phyloP scores from a whole-genome alignment of 2,113 vertebrate species.

The Dinomys branickii region DNA sequence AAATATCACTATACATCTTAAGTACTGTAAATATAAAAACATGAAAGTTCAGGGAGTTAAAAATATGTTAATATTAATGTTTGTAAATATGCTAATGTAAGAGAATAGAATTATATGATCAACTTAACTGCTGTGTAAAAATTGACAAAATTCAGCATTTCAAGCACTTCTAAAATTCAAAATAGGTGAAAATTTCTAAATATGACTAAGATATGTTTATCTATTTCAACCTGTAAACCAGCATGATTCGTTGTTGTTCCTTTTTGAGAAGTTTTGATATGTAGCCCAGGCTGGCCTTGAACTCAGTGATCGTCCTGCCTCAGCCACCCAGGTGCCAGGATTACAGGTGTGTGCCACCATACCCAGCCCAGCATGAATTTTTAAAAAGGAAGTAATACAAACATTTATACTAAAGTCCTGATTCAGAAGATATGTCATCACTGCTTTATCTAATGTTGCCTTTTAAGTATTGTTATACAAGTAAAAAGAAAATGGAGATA shows the following conservation, averaged over 20 bases:
- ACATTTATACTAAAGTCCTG: background rate
- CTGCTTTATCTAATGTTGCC: background rate
- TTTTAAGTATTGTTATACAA: background rate
- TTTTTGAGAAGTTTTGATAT: background rate
- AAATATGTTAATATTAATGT: background rate
- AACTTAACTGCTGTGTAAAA: slow-evolving; percentile 18
- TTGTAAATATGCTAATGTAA: background rate
- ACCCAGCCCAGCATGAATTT: background rate
- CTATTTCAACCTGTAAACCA: background rate
- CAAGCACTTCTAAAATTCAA: slow-evolving; percentile 6
- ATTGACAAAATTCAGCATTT: background rate
- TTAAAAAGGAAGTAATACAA: background rate
- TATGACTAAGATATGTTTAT: background rate
- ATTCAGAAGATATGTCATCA: background rate
- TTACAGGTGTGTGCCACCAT: background rate
- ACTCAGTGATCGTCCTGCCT: background rate
- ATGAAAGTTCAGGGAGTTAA: background rate
- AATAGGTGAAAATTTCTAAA: background rate
- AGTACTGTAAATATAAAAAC: background rate
- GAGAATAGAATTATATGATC: background rate
- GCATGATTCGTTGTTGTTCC: background rate
- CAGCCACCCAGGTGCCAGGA: background rate
- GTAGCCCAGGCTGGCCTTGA: background rate
- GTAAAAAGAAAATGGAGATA: background rate
- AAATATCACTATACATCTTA: background rate